Conservation (phyloP, 2,888 invertebrate genomes). For the Diaphora mendica region DNA sequence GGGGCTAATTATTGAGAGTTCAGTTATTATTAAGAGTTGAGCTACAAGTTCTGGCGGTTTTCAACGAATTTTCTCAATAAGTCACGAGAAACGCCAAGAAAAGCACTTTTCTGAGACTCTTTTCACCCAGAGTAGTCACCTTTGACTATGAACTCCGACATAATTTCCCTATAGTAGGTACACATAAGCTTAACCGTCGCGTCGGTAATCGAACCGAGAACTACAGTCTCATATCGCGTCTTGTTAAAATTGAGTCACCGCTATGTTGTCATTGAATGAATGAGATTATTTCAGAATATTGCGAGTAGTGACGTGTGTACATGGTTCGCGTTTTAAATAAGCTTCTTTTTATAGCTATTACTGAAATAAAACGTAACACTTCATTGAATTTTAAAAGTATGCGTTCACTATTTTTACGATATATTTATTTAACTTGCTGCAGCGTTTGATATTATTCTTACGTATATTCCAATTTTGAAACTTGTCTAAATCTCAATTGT, state of each 20-base stretch:
- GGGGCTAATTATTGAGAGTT: no score
- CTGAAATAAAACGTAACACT: conserved; percentile 18
- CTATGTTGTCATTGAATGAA: conserved; percentile 8
- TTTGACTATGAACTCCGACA: no score
- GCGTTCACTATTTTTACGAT: background rate
- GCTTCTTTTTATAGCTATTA: conserved; percentile 19
- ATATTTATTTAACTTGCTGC: background rate
- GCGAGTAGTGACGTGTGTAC: conserved; percentile 38
- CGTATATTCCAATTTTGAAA: background rate
- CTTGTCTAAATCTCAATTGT: background rate
- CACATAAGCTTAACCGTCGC: background rate
- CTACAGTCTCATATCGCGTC: background rate
- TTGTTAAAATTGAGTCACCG: background rate
- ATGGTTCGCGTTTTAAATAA: conserved; percentile 28
- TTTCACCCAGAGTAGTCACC: background rate
- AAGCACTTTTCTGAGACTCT: background rate
- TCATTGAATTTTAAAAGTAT: conserved; percentile 2
- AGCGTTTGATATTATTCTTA: no score
- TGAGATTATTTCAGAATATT: conserved; percentile 19
- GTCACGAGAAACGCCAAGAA: background rate
- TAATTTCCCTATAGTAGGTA: background rate
- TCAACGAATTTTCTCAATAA: background rate
- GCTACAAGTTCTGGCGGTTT: background rate
- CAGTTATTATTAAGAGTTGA: no score
- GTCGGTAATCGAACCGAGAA: background rate